Evolutionary conservation across 2,888 invertebrate species (phyloP), one percentile per base, ranked within the genome.

Genomic region (Agonopterix alstromeriana): DNA sequence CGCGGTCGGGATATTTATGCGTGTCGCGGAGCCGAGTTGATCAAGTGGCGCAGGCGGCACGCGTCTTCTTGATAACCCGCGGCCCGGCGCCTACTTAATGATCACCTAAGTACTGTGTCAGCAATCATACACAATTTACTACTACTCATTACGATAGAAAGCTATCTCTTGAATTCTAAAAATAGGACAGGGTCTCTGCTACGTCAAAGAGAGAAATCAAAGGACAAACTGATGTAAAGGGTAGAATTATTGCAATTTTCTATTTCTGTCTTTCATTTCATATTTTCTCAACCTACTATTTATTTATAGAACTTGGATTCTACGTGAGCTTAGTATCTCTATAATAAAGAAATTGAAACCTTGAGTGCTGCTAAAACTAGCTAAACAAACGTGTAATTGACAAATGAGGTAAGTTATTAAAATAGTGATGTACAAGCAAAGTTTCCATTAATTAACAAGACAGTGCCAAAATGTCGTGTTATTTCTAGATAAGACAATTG

Each of bases 11-110:
- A 68, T 84, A 85, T 87, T 82, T 86, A 86, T 81, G 82, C 52
- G 57, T 55, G 58, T 54, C 61, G 53, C 56, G 57, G 60, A 50
- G 17, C 2, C 17, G 17, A 17, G 17, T 17, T 17, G 17, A 17
- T 17, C 17, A 17, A 17, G 17, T 50, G 14, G 11, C 9, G 36
- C 58, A 58, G 61, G 51, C 63, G 8, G 87, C 86, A 86, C 87
- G 87, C 86, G 87, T 72, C 82, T 64, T 47, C 36, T 53, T 53
- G 87, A 87, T 87, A 87, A 86, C 87, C 87, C 59, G 65, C 58
- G 57, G 66, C 60, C 68, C 69, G 83, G 82, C 85, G 85, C 83
- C 83, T 74, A 67, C 65, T 69, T 10, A 41, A 11, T 27, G 27
- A 2, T 27, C 27, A 27, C 27, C 27, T 42, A 47, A 14, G 27